Evolutionary conservation across 2,113 vertebrate species (phyloP), one percentile per base, ranked within the genome.

Genomic region (Pleuronectes platessa): DNA sequence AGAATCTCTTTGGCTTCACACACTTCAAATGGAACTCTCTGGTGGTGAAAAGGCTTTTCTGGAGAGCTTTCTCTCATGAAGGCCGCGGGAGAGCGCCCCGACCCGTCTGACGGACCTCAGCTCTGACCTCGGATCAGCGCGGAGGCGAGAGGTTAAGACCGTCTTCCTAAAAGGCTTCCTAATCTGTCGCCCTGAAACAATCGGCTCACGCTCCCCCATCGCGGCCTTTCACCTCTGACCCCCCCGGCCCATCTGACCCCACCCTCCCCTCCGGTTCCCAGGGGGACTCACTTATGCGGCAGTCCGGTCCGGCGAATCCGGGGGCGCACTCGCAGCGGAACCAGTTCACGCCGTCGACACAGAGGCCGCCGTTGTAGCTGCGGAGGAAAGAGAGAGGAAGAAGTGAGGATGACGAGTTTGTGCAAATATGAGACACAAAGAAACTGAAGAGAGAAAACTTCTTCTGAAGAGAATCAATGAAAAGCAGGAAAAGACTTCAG

Each of bases 271-370:
- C 51, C 51, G 53, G 68, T 84, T 91, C 85, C 86, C 84, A 85
- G 75, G 62, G 47, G 61, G 61, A 95, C 98, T 98, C 93, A 99
- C 98, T 99, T 83, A 99, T 99, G 89, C 97, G 96, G 75, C 98
- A 99, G 93, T 99, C 97, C 0, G 98, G 97, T 37, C 98, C 98
- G 3, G 97, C 97, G 45, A 98, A 99, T 21, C 97, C 98, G 0
- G 96, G 95, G 0, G 97, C 96, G 0, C 98, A 99, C 67, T 97
- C 96, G 27, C 98, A 99, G 37, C 97, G 96, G 84, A 98, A 99
- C 98, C 98, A 99, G 93, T 99, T 99, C 76, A 97, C 90, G 0
- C 97, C 98, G 5, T 99, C 98, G 0, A 99, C 95, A 7, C 98
- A 99, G 90, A 96, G 85, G 17, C 97, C 98, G 0, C 97, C 96